A percentile compares a stretch with the other conserved stretches of the same genome.
Evolutionary conservation across 2,888 invertebrate species (phyloP).

Genomic region (Sphinx pinastri): DNA sequence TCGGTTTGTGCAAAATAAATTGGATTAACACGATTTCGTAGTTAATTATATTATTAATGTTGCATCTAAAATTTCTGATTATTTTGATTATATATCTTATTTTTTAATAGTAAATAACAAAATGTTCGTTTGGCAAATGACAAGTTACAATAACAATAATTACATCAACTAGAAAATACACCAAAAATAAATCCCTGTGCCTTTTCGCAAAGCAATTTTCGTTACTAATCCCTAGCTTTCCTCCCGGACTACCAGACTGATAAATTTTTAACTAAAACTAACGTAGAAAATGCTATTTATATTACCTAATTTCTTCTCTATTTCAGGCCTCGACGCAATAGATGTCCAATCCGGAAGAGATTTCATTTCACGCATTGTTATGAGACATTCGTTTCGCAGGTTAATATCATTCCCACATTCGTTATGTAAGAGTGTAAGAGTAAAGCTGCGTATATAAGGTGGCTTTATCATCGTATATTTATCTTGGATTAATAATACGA

Average conservation of each 20-base stretch:
- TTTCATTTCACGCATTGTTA: conserved; percentile 19
- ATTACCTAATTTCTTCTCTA: conserved; percentile 4
- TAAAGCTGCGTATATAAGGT: conserved; percentile 8
- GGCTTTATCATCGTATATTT: too few species aligned
- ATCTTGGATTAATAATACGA: too few species aligned
- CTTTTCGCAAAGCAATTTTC: too few species aligned
- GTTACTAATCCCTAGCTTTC: too few species aligned
- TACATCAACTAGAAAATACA: too few species aligned
- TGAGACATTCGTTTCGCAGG: conserved; percentile 10
- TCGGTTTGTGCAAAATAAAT: background rate
- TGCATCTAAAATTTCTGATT: background rate
- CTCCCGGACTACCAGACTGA: background rate
- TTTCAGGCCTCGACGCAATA: conserved; percentile 6
- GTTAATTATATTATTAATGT: background rate
- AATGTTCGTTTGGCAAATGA: too few species aligned
- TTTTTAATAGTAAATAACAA: too few species aligned
- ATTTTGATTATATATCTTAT: background rate
- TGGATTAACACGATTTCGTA: background rate
- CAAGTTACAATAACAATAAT: too few species aligned
- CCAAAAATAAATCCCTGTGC: too few species aligned
- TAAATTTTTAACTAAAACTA: background rate
- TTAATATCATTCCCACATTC: conserved; percentile 24
- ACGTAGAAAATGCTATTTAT: background rate
- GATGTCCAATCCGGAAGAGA: conserved; percentile 25
- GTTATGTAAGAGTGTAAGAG: conserved; percentile 20